Evolutionary conservation across 2,888 invertebrate genomes (phyloP).

Genomic region (Nomada ruficornis): DNA sequence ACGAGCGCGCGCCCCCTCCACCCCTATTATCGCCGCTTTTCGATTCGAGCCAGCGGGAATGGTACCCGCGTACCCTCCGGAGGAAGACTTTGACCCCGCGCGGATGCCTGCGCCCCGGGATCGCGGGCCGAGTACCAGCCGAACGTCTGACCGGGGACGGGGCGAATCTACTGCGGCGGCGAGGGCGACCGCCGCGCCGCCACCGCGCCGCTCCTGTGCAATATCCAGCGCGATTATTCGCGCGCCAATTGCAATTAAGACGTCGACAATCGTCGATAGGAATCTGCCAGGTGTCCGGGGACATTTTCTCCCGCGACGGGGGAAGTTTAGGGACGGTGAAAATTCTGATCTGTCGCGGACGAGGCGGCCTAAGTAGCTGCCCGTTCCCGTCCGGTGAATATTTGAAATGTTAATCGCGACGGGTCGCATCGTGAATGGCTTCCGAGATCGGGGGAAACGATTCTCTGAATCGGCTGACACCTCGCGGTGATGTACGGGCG

Average conservation of each 20-base stretch:
- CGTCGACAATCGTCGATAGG: conserved; percentile 3
- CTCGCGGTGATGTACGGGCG: conserved; percentile 79
- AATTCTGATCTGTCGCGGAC: conserved; percentile 13
- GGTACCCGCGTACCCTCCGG: neutral
- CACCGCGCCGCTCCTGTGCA: neutral
- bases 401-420: conserved; percentile 71
- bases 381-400: conserved; percentile 60
- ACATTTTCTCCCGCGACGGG: conserved; percentile 1
- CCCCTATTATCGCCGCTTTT: conserved; percentile 36
- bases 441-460: conserved; percentile 79
- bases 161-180: conserved; percentile 20
- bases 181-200: neutral
- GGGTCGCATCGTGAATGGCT: conserved; percentile 75
- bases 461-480: conserved; percentile 81
- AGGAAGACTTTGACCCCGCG: neutral
- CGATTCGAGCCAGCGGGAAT: conserved; percentile 7
- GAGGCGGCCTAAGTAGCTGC: conserved; percentile 37
- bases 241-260: conserved; percentile 19
- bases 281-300: conserved; percentile 7
- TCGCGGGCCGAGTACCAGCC: neutral
- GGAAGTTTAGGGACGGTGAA: neutral
- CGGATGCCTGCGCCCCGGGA: neutral
- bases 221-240: neutral
- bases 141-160: conserved; percentile 24
- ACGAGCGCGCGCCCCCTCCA: conserved; percentile 62